Evolutionary conservation across 2,113 vertebrate genomes (phyloP).

Genomic region (Rhagologus leucostigma): DNA sequence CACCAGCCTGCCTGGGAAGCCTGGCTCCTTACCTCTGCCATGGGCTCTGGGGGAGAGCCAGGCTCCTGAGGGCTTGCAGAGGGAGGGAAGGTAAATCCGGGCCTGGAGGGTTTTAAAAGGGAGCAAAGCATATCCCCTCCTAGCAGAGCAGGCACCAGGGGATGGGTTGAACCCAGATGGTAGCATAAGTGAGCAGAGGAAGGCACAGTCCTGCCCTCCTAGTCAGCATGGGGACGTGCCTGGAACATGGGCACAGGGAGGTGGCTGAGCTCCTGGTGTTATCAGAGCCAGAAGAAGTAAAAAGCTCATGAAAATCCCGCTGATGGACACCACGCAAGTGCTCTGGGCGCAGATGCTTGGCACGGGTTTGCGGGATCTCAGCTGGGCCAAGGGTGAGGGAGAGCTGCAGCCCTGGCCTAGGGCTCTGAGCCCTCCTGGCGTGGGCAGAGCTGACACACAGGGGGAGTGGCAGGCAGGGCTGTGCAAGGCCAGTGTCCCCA

Average conservation of each 20-base stretch:
- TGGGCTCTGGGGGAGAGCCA: not conserved
- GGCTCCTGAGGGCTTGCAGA: not conserved
- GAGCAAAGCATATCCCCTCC: not conserved
- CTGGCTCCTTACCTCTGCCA: not conserved
- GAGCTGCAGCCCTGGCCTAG: fast-evolving
- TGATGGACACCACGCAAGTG: not conserved
- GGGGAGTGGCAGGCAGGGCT: not conserved
- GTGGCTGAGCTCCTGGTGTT: not conserved
- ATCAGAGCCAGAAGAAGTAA: not conserved
- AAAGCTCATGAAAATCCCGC: not conserved
- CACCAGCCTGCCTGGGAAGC: not conserved
- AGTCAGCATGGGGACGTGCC: not conserved
- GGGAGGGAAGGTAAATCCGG: not conserved
- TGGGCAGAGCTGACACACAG: not conserved
- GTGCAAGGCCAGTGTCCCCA: not conserved
- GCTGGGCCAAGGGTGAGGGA: not conserved
- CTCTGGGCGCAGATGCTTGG: not conserved
- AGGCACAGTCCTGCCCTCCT: not conserved
- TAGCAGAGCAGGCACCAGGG: not conserved
- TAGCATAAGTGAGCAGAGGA: fast-evolving
- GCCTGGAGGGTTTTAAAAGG: not conserved
- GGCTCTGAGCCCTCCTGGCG: fast-evolving
- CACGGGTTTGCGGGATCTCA: not conserved
- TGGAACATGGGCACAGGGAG: not conserved
- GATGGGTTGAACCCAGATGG: not conserved